These are phyloP conservation scores for Sebastes steindachneri DNA, from an alignment of 2,797 vertebrate species.

Conservation along the genomic window DNA sequence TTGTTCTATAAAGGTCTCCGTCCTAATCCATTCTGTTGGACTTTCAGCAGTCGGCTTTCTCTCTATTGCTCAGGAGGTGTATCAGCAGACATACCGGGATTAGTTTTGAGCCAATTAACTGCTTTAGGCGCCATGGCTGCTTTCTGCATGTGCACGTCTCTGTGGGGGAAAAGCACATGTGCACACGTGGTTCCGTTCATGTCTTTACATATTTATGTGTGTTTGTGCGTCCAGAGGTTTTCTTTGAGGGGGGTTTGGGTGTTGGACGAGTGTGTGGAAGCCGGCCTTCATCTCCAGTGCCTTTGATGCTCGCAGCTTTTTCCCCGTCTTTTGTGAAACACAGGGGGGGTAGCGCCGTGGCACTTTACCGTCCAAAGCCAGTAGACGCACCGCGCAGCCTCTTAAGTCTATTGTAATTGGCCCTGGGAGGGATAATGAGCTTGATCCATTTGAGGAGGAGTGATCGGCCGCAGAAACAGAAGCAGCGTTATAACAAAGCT, in stretches of 20 bases:
- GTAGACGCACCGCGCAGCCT: background rate
- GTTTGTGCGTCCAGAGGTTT: background rate
- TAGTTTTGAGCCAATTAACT: slow-evolving; percentile 36
- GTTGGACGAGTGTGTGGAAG: slow-evolving; percentile 1
- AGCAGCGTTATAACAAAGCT: background rate
- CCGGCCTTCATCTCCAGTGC: slow-evolving; percentile 38
- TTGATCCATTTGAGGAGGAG: background rate
- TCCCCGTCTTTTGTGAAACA: background rate
- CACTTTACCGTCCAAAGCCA: slow-evolving; percentile 3
- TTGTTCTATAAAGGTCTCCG: background rate
- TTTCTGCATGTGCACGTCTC: background rate
- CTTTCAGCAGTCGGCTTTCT: background rate
- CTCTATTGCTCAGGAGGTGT: background rate
- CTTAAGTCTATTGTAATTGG: slow-evolving; percentile 26
- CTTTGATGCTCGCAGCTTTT: slow-evolving; percentile 44
- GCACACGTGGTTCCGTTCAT: background rate
- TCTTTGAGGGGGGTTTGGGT: background rate
- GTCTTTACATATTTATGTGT: slow-evolving; percentile 24
- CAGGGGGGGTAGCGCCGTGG: background rate
- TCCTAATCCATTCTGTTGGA: background rate
- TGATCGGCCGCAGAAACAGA: background rate
- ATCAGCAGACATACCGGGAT: slow-evolving; percentile 18
- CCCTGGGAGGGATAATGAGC: slow-evolving; percentile 24
- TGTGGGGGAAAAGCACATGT: background rate
- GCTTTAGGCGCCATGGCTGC: background rate